Percentiles rank a stretch among this genome's conserved stretches.
Evolutionary conservation across 2,113 vertebrate species (phyloP).

Genomic region (Vombatus ursinus): DNA sequence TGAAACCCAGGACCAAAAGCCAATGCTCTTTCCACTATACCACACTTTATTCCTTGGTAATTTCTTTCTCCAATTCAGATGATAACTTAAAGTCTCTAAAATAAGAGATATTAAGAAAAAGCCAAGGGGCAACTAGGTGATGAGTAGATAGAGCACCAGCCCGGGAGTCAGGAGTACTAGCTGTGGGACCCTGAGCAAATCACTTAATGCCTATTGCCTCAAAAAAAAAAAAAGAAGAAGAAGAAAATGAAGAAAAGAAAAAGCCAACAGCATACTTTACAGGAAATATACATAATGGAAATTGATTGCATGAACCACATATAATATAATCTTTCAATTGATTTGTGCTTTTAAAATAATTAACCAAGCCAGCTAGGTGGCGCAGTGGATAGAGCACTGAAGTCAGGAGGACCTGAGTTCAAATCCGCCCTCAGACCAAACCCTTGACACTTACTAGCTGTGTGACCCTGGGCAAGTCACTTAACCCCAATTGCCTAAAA

Average conservation of each 20-base stretch:
- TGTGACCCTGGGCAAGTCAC: no score
- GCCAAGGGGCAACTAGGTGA: neutral
- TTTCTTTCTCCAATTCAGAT: neutral
- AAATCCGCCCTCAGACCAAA: no score
- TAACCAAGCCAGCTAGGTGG: no score
- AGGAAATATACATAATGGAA: neutral
- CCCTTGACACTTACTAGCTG: no score
- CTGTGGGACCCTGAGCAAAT: neutral
- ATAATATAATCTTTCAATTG: neutral
- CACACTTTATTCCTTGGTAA: neutral
- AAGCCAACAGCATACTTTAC: neutral
- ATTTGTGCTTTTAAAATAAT: neutral
- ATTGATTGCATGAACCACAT: neutral
- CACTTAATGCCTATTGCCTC: neutral
- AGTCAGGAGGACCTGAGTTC: no score
- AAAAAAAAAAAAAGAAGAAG: neutral
- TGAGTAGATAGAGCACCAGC: no score
- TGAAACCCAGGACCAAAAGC: neutral
- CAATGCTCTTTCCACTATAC: neutral
- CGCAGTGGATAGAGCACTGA: no score
- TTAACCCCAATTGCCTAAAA: no score
- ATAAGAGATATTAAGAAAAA: neutral
- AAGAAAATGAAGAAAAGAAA: no score
- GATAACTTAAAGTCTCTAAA: neutral
- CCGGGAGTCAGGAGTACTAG: neutral